Conservation (phyloP, 1,140 invertebrate species). For the Bombyx mandarina region DNA sequence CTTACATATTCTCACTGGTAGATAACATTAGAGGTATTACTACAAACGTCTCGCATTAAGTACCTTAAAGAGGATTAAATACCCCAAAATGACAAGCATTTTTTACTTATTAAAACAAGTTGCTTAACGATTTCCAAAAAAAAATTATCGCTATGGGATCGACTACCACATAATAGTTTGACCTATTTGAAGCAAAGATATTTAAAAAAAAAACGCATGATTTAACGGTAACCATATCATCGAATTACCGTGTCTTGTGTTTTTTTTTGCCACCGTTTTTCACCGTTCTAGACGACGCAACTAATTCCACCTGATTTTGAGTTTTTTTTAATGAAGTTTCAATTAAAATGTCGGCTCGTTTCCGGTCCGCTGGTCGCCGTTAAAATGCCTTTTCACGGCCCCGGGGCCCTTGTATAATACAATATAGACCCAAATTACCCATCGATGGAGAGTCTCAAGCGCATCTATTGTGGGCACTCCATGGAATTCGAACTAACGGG, state of each 20-base stretch:
- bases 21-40: too few relatives aligned
- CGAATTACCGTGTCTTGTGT: constrained; percentile 13
- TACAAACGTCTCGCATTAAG: too few relatives aligned
- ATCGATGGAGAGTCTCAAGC: constrained; percentile 29
- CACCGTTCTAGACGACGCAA: constrained; percentile 22
- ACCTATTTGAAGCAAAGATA: too few relatives aligned
- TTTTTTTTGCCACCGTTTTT: constrained; percentile 17
- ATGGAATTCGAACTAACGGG: constrained; percentile 48
- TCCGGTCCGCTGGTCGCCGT: constrained; percentile 32
- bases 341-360: constrained; percentile 45
- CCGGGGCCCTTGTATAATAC: constrained; percentile 34
- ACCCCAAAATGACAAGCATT: too few relatives aligned
- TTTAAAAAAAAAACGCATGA: too few relatives aligned
- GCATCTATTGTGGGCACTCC: constrained; percentile 32
- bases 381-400: constrained; percentile 26
- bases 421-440: constrained; percentile 47
- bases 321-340: constrained; percentile 36
- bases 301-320: constrained; percentile 33
- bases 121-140: too few relatives aligned
- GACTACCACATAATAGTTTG: too few relatives aligned
- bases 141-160: too few relatives aligned
- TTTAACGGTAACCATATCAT: constrained; percentile 24
- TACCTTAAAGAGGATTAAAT: too few relatives aligned
- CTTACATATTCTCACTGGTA: too few relatives aligned
- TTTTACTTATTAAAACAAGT: too few relatives aligned